Conservation (phyloP, 2,113 vertebrate species). For the Buteo buteo region DNA sequence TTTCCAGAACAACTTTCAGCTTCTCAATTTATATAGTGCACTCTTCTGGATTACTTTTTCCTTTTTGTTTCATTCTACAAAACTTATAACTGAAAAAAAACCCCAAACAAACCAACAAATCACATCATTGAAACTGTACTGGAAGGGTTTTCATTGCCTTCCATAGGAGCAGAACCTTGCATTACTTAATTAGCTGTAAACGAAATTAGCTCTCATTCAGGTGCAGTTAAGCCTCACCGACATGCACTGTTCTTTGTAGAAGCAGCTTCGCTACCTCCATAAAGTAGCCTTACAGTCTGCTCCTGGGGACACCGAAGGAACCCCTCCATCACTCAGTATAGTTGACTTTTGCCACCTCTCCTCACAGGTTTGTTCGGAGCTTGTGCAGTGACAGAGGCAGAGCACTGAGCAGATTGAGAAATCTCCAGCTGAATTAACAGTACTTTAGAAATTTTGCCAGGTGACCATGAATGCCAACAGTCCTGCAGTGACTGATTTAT, state of each 20-base stretch:
- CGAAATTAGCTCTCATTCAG: background rate
- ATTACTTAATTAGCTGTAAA: background rate
- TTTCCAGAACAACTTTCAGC: background rate
- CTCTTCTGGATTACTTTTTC: background rate
- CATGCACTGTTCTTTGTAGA: background rate
- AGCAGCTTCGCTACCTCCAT: background rate
- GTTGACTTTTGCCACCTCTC: background rate
- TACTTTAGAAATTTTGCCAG: background rate
- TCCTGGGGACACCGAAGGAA: background rate
- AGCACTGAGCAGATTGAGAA: background rate
- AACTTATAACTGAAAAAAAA: background rate
- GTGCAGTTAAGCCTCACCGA: background rate
- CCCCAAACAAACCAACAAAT: background rate
- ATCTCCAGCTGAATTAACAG: background rate
- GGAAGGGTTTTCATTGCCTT: background rate
- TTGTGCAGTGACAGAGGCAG: background rate
- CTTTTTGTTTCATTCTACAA: background rate
- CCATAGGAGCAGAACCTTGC: background rate
- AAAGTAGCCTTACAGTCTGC: background rate
- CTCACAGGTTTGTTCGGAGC: background rate
- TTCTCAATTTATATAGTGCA: background rate
- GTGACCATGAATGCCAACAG: background rate
- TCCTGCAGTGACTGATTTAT: background rate
- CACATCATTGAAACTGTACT: background rate
- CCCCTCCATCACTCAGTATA: rapidly evolving